A percentile compares a stretch with the other conserved stretches of the same genome.
Conservation (phyloP, 2,113 vertebrate genomes). For the Danio rerio region GRCz12tu NC_133179.1:19286001-19286500, state of each 20-base stretch:
- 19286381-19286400: too few species aligned
- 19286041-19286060: neutral
- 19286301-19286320: too few species aligned
- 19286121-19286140: neutral
- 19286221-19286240: neutral
- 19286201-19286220: neutral
- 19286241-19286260: constrained; percentile 61
- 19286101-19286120: neutral
- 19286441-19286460: too few species aligned
- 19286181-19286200: constrained; percentile 17
- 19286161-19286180: constrained; percentile 33
- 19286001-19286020: constrained; percentile 43
- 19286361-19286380: too few species aligned
- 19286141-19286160: constrained; percentile 24
- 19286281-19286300: too few species aligned
- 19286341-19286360: too few species aligned
- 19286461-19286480: too few species aligned
- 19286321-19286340: too few species aligned
- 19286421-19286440: too few species aligned
- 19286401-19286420: too few species aligned
- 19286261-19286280: constrained; percentile 64
- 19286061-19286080: constrained; percentile 47
- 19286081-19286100: constrained; percentile 25
- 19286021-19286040: constrained; percentile 42
- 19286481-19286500: too few species aligned